Percentiles rank a stretch among this genome's conserved stretches.
phyloP scores from a whole-genome alignment of 2,113 vertebrate genomes.

The Anseranas semipalmata region DNA sequence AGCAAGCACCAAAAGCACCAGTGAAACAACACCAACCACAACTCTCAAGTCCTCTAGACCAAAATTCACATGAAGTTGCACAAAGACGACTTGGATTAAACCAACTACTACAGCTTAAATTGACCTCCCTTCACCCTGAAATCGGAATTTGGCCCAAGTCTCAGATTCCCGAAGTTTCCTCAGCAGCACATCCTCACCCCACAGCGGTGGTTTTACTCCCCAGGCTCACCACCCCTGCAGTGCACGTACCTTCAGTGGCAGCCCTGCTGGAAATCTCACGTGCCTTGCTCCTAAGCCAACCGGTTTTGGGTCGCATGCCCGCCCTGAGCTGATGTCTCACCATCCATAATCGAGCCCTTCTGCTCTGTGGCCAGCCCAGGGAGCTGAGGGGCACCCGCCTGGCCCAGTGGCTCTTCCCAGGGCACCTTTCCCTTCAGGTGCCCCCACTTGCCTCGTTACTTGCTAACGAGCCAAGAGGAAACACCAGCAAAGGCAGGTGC shows the following conservation, averaged over 20 bases:
- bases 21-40: fast-evolving
- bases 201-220: not conserved
- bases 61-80: not conserved
- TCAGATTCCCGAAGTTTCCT: not conserved
- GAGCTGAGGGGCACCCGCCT: not conserved
- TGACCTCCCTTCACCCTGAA: not conserved
- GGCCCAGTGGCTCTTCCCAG: not conserved
- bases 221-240: fast-evolving
- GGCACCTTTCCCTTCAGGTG: not conserved
- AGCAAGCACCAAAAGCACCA: not conserved
- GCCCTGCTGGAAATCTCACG: not conserved
- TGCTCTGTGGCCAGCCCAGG: not conserved
- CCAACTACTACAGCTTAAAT: fast-evolving
- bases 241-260: not conserved
- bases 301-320: not conserved
- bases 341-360: not conserved
- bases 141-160: not conserved
- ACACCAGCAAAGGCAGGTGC: not conserved
- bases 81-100: not conserved
- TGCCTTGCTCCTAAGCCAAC: not conserved
- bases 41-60: not conserved
- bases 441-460: not conserved
- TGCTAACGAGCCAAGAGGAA: not conserved
- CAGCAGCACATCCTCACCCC: not conserved
- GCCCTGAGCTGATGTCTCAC: not conserved